Evolutionary conservation across 2,888 invertebrate genomes (phyloP), one percentile per base, ranked within the genome.

Genomic region (Monochamus alternatus): DNA sequence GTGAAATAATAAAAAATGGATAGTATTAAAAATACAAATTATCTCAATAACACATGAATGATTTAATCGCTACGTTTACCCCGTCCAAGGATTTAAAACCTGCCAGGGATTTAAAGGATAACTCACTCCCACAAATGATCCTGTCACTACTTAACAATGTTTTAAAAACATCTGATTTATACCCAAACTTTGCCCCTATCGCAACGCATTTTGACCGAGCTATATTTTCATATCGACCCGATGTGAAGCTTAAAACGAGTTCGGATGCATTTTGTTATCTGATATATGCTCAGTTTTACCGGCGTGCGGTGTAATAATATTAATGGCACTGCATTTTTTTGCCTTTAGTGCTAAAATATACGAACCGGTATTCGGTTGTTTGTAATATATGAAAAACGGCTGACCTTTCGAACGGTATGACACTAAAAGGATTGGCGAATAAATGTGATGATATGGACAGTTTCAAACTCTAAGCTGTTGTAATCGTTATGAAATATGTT

Each of bases 251-350:
- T 55, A 14, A 55, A 55, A 55, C 55, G 55, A 14, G 55, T 55
- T 55, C 55, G 55, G 55, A 55, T 55, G 55, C 55, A 55, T 55
- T 55, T 55, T 55, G 22, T 55, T 22, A 55, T 22, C 55, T 55
- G 55, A 22, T 55, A 55, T n/a, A 22, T 14, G 4, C 14, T 55
- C n/a, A 55, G 55, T 55, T 55, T 55, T 55, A 55, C 55, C 5
- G 55, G 22, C 55, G 55, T 22, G 55, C 55, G 55, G 14, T 55
- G 55, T 22, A 55, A 55, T 55, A 55, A 55, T 55, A 55, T 55
- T 55, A 55, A 55, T 55, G 55, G 55, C 22, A n/a, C 55, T 14
- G 55, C 55, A 55, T 55, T 55, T 55, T 55, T 55, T 55, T 47
- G 47, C 47, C 47, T 47, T 47, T 22, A 55, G 55, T 22, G 55